These are phyloP conservation scores for Elmis aenea DNA, from an alignment of 2,888 invertebrate species.

Conservation along the genomic window DNA sequence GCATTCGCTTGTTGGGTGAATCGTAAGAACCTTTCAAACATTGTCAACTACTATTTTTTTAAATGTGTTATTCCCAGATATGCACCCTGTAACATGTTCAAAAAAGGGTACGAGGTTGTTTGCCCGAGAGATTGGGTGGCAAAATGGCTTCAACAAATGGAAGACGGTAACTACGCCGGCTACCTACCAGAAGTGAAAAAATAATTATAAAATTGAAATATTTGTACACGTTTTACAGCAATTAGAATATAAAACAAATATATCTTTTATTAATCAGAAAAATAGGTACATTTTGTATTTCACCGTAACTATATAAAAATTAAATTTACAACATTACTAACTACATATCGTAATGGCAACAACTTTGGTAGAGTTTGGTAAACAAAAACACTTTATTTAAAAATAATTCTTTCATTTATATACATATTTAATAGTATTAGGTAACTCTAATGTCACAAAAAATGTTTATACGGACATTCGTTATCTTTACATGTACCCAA, in stretches of 20 bases:
- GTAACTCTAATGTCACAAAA: conserved; percentile 15
- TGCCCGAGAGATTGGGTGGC: conserved; percentile 61
- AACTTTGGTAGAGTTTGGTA: no score
- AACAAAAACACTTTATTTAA: no score
- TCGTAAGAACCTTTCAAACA: conserved; percentile 1
- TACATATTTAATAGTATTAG: no score
- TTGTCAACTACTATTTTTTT: conserved; percentile 2
- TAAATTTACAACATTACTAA: no score
- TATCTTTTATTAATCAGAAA: no score
- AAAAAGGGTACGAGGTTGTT: conserved; percentile 51
- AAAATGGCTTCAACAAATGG: conserved; percentile 58
- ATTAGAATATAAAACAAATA: no score
- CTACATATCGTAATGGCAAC: no score
- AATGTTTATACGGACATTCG: conserved; percentile 41
- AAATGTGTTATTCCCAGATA: no score
- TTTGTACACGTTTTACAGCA: background rate
- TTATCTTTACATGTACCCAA: conserved; percentile 41
- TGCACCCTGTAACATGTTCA: conserved; percentile 61
- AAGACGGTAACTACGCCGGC: conserved; percentile 53
- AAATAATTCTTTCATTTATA: no score
- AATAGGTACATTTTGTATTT: no score
- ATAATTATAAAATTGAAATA: background rate
- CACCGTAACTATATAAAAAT: no score
- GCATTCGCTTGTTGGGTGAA: conserved; percentile 20
- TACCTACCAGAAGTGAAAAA: conserved; percentile 29